Evolutionary conservation across 2,797 vertebrate species (phyloP).

Genomic region (Garrulus glandarius): DNA sequence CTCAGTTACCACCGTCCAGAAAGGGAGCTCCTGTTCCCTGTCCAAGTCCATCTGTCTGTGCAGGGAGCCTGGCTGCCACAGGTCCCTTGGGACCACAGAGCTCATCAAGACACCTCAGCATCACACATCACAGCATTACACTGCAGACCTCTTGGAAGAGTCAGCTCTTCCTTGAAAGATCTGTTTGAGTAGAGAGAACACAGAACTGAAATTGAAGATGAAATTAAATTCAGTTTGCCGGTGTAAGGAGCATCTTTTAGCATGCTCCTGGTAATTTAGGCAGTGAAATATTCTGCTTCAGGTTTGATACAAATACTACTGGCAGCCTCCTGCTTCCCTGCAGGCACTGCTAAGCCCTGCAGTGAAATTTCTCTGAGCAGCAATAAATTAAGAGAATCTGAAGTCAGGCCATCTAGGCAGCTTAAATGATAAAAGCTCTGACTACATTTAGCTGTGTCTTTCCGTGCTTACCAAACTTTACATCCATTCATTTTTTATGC

Average conservation of each 20-base stretch:
- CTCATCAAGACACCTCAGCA: neutral
- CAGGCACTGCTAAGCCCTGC: neutral
- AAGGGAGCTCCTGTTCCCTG: neutral
- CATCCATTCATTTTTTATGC: neutral
- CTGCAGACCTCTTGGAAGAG: neutral
- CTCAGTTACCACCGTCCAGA: neutral
- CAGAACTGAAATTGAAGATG: neutral
- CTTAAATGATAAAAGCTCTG: neutral
- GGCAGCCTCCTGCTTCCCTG: neutral
- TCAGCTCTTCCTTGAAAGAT: neutral
- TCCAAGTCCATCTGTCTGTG: accelerated
- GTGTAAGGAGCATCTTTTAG: neutral
- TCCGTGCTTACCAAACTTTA: neutral
- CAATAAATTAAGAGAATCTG: neutral
- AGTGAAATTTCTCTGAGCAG: neutral
- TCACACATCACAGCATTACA: neutral
- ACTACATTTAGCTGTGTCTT: neutral
- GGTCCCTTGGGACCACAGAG: neutral
- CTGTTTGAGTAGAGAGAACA: neutral
- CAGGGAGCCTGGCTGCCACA: neutral
- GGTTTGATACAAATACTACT: neutral
- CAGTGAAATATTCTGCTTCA: neutral
- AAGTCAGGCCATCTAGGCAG: neutral
- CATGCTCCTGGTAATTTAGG: neutral
- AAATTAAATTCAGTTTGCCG: neutral